Evolutionary conservation across 2,797 vertebrate genomes (phyloP), one percentile per base, ranked within the genome.

Genomic region (Onychomys arenicola): DNA sequence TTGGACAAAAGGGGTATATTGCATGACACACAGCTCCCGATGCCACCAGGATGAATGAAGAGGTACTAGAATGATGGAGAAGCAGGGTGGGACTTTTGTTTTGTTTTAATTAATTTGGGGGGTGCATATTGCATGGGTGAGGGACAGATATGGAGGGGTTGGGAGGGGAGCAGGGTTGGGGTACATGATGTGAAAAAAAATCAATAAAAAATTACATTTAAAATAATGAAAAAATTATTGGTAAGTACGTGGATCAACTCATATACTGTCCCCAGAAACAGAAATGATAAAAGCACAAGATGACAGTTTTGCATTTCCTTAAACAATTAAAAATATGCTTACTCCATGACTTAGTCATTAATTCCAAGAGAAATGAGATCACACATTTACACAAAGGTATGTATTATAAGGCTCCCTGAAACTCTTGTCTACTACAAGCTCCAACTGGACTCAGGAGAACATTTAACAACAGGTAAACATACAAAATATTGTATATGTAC

Each of bases 301-400:
- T 40, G 46, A 78, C 23, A 90, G 12, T 80, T 78, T 32, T 61
- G 55, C 29, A 84, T 55, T 92, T 88, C 65, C 25, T 69, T 84
- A 75, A 80, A 73, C 91, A 89, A 37, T 75, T 85, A 85, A 46
- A 91, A 40, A 71, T 59, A 94, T 59, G 73, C 11, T 90, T 88
- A 75, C 34, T 83, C 77, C 7, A 91, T 23, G 2, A 84, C 6
- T 4, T 32, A 75, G 40, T 19, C 63, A 78, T 80, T 40, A 90
- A 16, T 84, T 75, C 2, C 46, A 88, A 94, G 34, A 86, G 13
- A 94, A 67, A 85, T n/a, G 32, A 91, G 71, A 91, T 46, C 46
- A 87, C 52, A 8, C 37, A 32, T 89, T 92, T 82, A 94, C 9
- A 91, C n/a, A 95, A 76, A 84, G 73, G 52, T 73, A 87, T 90